Evolutionary conservation across 2,113 vertebrate species (phyloP).

Genomic region (Callithrix jacchus): DNA sequence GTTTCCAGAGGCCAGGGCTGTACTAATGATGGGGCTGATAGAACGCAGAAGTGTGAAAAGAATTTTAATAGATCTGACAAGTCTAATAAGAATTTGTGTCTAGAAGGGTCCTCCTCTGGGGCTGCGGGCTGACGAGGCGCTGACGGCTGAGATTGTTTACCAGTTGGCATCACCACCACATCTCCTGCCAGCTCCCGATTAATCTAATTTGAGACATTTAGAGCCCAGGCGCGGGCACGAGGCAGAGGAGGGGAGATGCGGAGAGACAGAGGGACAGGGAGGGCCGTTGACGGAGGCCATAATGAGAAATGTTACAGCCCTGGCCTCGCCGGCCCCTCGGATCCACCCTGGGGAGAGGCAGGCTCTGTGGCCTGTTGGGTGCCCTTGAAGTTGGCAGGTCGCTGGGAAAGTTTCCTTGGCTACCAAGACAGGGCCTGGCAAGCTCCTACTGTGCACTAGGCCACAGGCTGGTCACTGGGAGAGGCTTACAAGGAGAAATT

Average conservation of each 20-base stretch:
- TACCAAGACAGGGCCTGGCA: background rate
- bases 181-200: constrained; percentile 86
- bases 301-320: constrained; percentile 79
- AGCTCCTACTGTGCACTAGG: background rate
- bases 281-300: constrained; percentile 73
- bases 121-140: constrained; percentile 87
- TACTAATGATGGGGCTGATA: constrained; percentile 90
- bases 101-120: constrained; percentile 90
- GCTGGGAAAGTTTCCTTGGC: background rate
- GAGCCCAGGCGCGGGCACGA: constrained; percentile 55
- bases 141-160: constrained; percentile 90
- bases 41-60: constrained; percentile 93
- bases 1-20: constrained; percentile 84
- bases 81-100: constrained; percentile 97
- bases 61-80: constrained; percentile 99
- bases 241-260: constrained; percentile 48
- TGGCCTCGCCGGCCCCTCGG: background rate
- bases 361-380: background rate
- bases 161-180: constrained; percentile 80
- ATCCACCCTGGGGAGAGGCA: background rate
- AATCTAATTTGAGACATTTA: constrained; percentile 88
- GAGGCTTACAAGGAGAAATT: too few species aligned
- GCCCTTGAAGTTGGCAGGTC: constrained; percentile 19
- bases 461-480: rapidly evolving
- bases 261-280: constrained; percentile 63